A percentile compares a stretch with the other conserved stretches of the same genome.
Evolutionary conservation across 2,113 vertebrate genomes (phyloP).

Genomic region (Pachyramphus minor): DNA sequence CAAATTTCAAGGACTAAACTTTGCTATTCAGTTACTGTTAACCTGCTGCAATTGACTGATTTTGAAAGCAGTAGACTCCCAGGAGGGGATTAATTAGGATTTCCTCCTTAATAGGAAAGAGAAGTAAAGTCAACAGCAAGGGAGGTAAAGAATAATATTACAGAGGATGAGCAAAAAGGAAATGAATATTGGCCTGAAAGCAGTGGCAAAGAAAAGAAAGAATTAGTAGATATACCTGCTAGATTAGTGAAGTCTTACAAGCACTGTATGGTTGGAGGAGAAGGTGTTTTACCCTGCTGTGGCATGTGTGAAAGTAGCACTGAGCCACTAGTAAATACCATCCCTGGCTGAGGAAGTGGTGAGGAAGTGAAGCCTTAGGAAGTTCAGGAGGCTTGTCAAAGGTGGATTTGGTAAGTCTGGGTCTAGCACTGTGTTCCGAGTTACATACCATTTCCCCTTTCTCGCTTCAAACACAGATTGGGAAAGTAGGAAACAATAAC

Average conservation of each 20-base stretch:
- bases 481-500: slow-evolving; percentile 43
- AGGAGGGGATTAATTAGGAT: not conserved
- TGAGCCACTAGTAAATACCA: not conserved
- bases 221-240: not conserved
- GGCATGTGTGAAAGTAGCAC: not conserved
- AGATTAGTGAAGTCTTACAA: not conserved
- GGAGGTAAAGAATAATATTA: not conserved
- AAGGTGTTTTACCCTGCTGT: not conserved
- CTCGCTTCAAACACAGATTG: not conserved
- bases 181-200: not conserved
- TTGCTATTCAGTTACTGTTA: not conserved
- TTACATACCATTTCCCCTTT: not conserved
- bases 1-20: not conserved
- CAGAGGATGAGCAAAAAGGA: not conserved
- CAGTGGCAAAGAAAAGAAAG: not conserved
- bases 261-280: not conserved
- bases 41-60: not conserved
- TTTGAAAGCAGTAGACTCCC: not conserved
- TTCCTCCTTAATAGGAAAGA: not conserved
- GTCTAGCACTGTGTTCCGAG: not conserved
- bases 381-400: not conserved
- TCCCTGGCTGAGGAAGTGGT: not conserved
- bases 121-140: not conserved
- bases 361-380: not conserved
- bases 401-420: not conserved